Base-by-base conservation (phyloP, 2,113 vertebrate genomes). In the Ondatra zibethicus region DNA sequence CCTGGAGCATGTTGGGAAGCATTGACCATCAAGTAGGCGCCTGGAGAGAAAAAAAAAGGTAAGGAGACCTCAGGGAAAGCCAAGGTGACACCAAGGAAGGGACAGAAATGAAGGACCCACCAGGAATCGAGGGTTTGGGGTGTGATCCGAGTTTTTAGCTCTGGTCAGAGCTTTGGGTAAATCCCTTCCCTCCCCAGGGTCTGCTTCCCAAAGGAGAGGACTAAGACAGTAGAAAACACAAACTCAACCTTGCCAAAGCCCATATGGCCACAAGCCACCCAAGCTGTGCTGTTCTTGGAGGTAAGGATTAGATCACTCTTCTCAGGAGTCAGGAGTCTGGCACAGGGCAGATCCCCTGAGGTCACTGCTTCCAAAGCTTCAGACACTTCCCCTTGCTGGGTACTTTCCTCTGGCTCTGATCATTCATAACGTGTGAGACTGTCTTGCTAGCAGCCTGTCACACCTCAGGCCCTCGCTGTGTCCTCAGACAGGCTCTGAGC, bases 1-100 rank as follows among this genome's bases (percentile, higher is more conserved):
- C 99, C 99, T 0, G 98, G 97, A 16, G 96, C 97, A 96, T 99
- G 99, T 98, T 99, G 99, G 77, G 99, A 99, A 93, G 99, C 99
- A 96, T 99, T 99, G 97, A 99, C 99, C 99, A 99, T 98, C 99
- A 99, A 98, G 91, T 99, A 99, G 92, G 99, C 99, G 39, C 99
- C 99, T 99, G 97, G 14, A 50, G 61, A 25, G 91, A 47, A 7
- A 95, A 93, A 81, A 81, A 52, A 65, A 75, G 33, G 25, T 14
- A 55, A 97, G 68, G 75, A 88, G 36, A 63, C 17, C 47, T 50
- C 14, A 80, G 11, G 23, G 72, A 92, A 97, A 70, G 92, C 92
- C 93, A 95, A 97, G 95, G 96, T 96, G 98, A 96, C 73, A 2
- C 61, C 91, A 94, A 94, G 82, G 82, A 86, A 80, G 80, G 82